Percentiles rank a stretch among this genome's conserved stretches.
phyloP scores from a whole-genome alignment of 2,797 vertebrate species.

The Tachyglossus aculeatus region DNA sequence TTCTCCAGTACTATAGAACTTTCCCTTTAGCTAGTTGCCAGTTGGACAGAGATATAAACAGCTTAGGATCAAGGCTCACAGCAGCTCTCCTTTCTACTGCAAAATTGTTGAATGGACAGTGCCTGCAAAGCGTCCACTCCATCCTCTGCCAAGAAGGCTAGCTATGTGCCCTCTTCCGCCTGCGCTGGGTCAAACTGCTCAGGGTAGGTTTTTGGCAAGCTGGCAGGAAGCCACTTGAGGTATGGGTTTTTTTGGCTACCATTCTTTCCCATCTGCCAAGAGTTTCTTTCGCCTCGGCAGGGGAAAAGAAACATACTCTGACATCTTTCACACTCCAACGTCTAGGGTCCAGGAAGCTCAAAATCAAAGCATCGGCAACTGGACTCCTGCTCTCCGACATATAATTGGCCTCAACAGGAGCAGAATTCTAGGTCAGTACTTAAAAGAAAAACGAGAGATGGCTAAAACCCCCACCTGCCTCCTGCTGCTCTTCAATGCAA shows the following conservation, averaged over 20 bases:
- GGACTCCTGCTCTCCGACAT: too few species aligned
- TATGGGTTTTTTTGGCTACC: conserved; percentile 11
- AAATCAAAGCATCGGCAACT: too few species aligned
- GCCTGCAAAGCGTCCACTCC: background rate
- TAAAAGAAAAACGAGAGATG: too few species aligned
- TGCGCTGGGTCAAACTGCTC: conserved; percentile 22
- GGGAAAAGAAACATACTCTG: too few species aligned
- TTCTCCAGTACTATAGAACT: conserved; percentile 31
- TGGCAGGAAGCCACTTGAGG: conserved; percentile 4
- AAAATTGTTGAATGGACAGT: conserved; percentile 23
- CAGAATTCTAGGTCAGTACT: too few species aligned
- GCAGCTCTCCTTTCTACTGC: conserved; percentile 19
- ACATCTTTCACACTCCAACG: too few species aligned
- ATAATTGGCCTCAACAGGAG: too few species aligned
- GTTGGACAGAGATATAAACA: conserved; percentile 5
- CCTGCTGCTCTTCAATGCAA: too few species aligned
- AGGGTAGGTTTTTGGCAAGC: conserved; percentile 11
- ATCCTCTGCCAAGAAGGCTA: conserved; percentile 19
- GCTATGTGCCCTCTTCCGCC: conserved; percentile 9
- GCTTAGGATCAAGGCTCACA: conserved; percentile 23
- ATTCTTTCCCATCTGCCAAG: conserved; percentile 29
- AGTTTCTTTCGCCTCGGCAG: too few species aligned
- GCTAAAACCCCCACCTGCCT: too few species aligned
- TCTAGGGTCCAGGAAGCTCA: too few species aligned
- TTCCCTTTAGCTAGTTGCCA: conserved; percentile 8